Conservation (phyloP, 2,888 invertebrate species). For the Lasioglossum villosulum region DNA sequence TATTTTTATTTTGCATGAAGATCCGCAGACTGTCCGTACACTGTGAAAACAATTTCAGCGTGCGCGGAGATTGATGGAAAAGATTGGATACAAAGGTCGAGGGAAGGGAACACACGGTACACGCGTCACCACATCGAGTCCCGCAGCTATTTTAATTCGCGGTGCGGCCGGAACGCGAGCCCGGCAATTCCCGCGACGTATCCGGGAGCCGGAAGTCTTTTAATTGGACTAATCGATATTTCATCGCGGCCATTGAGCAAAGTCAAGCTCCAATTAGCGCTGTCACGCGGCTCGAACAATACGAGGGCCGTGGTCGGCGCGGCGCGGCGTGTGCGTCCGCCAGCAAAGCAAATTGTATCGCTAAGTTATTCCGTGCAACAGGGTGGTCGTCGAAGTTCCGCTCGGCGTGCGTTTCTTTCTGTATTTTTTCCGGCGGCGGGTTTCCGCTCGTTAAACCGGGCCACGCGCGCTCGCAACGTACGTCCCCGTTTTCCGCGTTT, state of each 20-base stretch:
- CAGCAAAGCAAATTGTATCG: conserved; percentile 29
- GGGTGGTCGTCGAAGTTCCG: conserved; percentile 9
- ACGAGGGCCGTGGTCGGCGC: neutral
- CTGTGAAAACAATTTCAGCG: neutral
- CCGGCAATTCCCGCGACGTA: neutral
- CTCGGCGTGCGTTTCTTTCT: neutral
- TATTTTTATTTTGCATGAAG: neutral
- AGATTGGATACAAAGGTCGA: neutral
- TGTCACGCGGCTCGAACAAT: neutral
- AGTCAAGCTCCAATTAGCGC: conserved; percentile 34
- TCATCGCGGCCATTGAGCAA: conserved; percentile 17
- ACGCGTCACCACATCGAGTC: neutral
- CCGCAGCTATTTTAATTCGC: neutral
- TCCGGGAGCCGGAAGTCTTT: conserved; percentile 5
- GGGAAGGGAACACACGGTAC: neutral
- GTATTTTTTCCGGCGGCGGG: neutral
- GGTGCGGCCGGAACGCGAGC: neutral
- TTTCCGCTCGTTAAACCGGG: conserved; percentile 40
- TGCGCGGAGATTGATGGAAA: neutral
- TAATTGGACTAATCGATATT: conserved; percentile 28
- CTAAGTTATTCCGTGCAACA: conserved; percentile 27
- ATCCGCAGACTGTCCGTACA: neutral
- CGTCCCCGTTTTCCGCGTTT: conserved; percentile 41
- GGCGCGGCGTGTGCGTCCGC: neutral
- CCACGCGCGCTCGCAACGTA: neutral